Percentiles rank a stretch among this genome's conserved stretches.
Evolutionary conservation across 2,113 vertebrate genomes (phyloP).

Genomic region (Nesogale talazaci): DNA sequence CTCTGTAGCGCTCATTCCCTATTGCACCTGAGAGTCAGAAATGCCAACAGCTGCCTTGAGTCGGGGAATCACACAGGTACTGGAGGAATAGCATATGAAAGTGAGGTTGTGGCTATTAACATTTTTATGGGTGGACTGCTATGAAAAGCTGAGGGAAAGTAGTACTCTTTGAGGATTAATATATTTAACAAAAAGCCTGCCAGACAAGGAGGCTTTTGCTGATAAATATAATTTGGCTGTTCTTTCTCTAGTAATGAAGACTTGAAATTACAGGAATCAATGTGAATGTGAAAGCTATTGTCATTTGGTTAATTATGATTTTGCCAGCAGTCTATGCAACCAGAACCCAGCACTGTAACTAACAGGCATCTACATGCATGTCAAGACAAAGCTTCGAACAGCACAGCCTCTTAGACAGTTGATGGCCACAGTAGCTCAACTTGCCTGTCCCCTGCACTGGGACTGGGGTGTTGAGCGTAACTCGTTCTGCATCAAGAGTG

Average conservation of each 20-base stretch:
- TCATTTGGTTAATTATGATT: constrained; percentile 82
- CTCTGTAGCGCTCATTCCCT: constrained; percentile 54
- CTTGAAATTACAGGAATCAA: constrained; percentile 80
- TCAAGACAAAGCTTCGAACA: background rate
- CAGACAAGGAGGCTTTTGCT: constrained; percentile 80
- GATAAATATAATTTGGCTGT: constrained; percentile 74
- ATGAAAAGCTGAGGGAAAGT: constrained; percentile 78
- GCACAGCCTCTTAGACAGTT: background rate
- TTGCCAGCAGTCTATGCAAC: constrained; percentile 66
- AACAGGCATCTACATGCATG: background rate
- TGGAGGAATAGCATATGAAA: constrained; percentile 76
- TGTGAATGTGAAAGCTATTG: constrained; percentile 75
- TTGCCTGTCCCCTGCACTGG: background rate
- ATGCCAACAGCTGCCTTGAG: constrained; percentile 77
- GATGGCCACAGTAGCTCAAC: background rate
- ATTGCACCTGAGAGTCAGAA: constrained; percentile 69
- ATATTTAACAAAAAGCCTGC: constrained; percentile 77
- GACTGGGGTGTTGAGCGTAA: too few species aligned
- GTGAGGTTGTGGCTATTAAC: constrained; percentile 80
- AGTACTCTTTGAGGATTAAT: constrained; percentile 82
- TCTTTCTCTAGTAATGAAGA: constrained; percentile 75
- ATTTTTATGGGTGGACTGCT: constrained; percentile 82
- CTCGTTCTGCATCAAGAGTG: background rate
- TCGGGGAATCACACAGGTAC: constrained; percentile 66
- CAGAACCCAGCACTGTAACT: constrained; percentile 39